These are phyloP conservation scores for Dromius quadrimaculatus DNA, from an alignment of 2,888 invertebrate species.

Conservation along the genomic window DNA sequence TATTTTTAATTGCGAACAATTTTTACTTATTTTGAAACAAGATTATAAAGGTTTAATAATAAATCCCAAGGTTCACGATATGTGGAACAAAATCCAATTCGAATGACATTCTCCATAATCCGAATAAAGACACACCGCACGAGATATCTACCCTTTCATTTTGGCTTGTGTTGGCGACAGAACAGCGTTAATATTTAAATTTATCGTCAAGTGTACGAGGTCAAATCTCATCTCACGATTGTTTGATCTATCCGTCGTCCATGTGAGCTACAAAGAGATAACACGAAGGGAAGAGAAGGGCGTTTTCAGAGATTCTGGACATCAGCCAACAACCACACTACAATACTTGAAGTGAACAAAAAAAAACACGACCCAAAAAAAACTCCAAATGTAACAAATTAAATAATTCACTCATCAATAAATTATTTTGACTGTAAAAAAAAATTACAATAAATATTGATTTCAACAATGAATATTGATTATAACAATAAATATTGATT, in stretches of 20 bases:
- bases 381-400: too few species aligned
- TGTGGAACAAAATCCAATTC: conserved; percentile 37
- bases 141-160: neutral
- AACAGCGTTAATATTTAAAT: conserved; percentile 43
- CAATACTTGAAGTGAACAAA: conserved; percentile 13
- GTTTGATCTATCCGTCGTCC: conserved; percentile 35
- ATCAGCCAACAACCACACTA: conserved; percentile 12
- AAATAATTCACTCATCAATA: too few species aligned
- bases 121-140: neutral
- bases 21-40: too few species aligned
- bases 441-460: too few species aligned
- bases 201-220: conserved; percentile 28
- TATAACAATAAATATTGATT: too few species aligned
- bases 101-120: conserved; percentile 28
- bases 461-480: too few species aligned
- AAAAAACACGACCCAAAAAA: conserved; percentile 2
- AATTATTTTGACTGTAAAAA: too few species aligned
- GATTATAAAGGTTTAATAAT: too few species aligned
- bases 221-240: conserved; percentile 37
- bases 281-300: neutral
- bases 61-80: conserved; percentile 12
- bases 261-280: conserved; percentile 17
- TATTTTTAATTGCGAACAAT: too few species aligned
- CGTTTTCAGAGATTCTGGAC: neutral
- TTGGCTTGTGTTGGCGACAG: conserved; percentile 14